Evolutionary conservation across 1,140 invertebrate species (phyloP), one percentile per base, ranked within the genome.

Genomic region (Pogonomyrmex californicus): DNA sequence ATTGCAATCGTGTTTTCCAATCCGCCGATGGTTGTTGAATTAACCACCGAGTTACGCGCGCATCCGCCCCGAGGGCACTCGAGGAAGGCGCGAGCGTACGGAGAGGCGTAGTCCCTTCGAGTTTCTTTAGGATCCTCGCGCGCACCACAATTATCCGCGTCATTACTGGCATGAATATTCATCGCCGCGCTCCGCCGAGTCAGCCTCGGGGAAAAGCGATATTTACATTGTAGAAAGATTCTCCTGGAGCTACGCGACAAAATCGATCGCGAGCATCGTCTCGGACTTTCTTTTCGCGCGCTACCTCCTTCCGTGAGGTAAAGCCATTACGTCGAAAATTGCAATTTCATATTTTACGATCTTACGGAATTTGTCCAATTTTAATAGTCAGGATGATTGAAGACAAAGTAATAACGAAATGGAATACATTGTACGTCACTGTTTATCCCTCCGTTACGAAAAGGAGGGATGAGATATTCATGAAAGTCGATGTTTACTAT

Each of bases 111-210:
- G 81, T 71, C 77, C 70, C 70, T 73, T 54, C 38, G 14, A 56
- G 56, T 65, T 82, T 65, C 82, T 81, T 89, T 56, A 85, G 71
- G 88, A 79, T 66, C 41, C 75, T 78, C 65, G 73, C 83, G 76
- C 60, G 81, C 82, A 86, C 49, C 85, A 82, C 87, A 89, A 93
- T 93, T 93, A 93, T 91, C 86, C 88, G 83, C 89, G 73, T 92
- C 91, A 90, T 91, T 90, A 88, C 88, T 77, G 66, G 71, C 82
- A 92, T 93, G 92, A 92, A 93, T 93, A 92, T 93, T 93, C 91
- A 93, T 88, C 68, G 54, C 54, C 2, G 77, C n/a, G 85, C 71
- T 36, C 60, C 70, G 51, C 54, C 56, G 38, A 75, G n/a, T 49
- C 51, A 75, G 68, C 75, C 68, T 71, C 70, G 58, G 58, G 82